Evolutionary conservation across 2,113 vertebrate species (phyloP).

Genomic region (Grammomys dolichurus): DNA sequence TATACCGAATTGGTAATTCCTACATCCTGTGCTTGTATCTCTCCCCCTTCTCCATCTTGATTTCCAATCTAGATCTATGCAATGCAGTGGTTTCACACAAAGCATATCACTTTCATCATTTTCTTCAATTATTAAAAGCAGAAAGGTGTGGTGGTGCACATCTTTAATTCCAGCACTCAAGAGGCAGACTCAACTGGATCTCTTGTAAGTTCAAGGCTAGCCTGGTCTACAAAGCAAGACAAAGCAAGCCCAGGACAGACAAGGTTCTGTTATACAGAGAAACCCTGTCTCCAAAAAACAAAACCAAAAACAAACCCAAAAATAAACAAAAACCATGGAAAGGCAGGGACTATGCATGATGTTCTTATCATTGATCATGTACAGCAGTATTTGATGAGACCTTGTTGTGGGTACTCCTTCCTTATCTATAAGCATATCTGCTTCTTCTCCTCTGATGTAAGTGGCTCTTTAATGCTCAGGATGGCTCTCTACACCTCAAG

Average conservation of each 20-base stretch:
- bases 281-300: too few relatives aligned
- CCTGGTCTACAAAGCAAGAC: too few relatives aligned
- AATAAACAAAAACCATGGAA: too few relatives aligned
- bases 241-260: too few relatives aligned
- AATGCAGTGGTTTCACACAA: conserved; percentile 19
- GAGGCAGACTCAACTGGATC: too few relatives aligned
- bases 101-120: background rate
- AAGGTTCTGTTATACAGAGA: too few relatives aligned
- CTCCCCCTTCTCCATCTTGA: background rate
- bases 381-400: background rate
- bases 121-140: background rate
- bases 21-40: background rate
- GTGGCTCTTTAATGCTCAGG: background rate
- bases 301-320: too few relatives aligned
- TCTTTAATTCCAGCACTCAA: too few relatives aligned
- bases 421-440: background rate
- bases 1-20: background rate
- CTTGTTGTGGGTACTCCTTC: background rate
- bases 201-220: too few relatives aligned
- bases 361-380: background rate
- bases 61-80: background rate
- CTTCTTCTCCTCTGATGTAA: background rate
- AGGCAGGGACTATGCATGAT: background rate
- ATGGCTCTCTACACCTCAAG: background rate
- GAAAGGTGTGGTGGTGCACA: too few relatives aligned